phyloP scores from a whole-genome alignment of 2,888 invertebrate species.

The Trachelus iudaicus region DNA sequence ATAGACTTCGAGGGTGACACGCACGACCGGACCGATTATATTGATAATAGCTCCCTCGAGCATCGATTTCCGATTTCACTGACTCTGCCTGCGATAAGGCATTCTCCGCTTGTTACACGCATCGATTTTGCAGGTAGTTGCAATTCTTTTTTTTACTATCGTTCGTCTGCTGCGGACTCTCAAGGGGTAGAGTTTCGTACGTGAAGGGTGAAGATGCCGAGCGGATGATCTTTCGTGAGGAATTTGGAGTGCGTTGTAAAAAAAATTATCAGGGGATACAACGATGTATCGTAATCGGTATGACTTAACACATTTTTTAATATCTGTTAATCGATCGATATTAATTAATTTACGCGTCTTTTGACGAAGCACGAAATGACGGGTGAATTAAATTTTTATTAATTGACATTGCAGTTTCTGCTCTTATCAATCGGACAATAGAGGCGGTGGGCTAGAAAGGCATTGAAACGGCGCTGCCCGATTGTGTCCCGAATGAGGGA shows the following conservation, averaged over 20 bases:
- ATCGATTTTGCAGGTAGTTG: constrained; percentile 6
- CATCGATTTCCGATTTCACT: constrained; percentile 37
- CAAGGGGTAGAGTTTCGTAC: background rate
- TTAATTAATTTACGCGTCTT: background rate
- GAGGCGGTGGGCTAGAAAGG: background rate
- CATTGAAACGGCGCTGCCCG: background rate
- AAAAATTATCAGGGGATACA: background rate
- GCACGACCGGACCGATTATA: constrained; percentile 46
- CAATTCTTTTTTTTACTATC: constrained; percentile 14
- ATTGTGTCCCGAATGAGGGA: background rate
- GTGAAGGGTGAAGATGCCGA: background rate
- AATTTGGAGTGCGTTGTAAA: background rate
- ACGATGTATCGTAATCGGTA: too few species aligned
- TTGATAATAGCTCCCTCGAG: constrained; percentile 45
- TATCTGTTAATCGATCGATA: background rate
- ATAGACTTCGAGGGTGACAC: constrained; percentile 41
- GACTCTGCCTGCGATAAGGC: constrained; percentile 15
- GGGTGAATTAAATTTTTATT: background rate
- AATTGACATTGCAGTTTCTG: background rate
- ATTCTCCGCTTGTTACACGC: constrained; percentile 3
- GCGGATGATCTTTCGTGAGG: background rate
- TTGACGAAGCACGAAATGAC: background rate
- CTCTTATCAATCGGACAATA: background rate
- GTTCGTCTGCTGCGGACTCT: background rate
- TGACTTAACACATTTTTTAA: background rate